Base-by-base conservation (phyloP, 1,140 invertebrate species). In the Plectrocnemia conspersa region DNA sequence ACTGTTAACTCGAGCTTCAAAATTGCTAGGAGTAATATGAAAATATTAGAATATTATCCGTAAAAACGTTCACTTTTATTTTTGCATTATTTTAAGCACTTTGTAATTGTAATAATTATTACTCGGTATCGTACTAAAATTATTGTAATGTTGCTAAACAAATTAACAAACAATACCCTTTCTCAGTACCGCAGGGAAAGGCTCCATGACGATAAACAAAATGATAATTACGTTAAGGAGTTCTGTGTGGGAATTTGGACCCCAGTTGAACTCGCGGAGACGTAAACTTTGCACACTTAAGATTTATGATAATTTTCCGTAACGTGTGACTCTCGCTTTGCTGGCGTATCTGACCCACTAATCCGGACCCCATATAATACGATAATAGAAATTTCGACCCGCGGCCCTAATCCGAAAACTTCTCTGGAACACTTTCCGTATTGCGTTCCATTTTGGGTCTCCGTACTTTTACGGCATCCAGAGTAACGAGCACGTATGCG, bases 221-320 rank as follows among this genome's bases (percentile, higher is more conserved):
- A 58, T 47, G 49, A 58, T 53, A 58, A 53, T 58, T 58, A 53
- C 49, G 44, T 48, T 52, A 47, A 35, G 13, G 40, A 23, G n/a
- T 13, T 13, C 18, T 19, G 13, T 41, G 41, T 36, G 21, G 19
- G 35, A 2, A 9, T 2, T 18, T 21, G 46, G 10, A 3, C 3
- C 9, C 36, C 16, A 40, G 36, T 4, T 15, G 3, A 35, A 29
- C 27, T 18, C 29, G 24, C 44, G 18, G 23, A 50, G 47, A 50
- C 47, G 47, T 50, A 38, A 50, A 50, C 47, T 50, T 50, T 50
- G 40, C 33, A 35, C 47, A 50, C 33, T 50, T 50, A 57, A 52
- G 59, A 61, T 61, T 61, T 61, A 61, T 61, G 59, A 61, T 61
- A 61, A 61, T 61, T 61, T 61, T n/a, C n/a, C 59, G 57, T 54